Evolutionary conservation across 2,797 vertebrate species (phyloP).

Genomic region (Acanthurus tractus): DNA sequence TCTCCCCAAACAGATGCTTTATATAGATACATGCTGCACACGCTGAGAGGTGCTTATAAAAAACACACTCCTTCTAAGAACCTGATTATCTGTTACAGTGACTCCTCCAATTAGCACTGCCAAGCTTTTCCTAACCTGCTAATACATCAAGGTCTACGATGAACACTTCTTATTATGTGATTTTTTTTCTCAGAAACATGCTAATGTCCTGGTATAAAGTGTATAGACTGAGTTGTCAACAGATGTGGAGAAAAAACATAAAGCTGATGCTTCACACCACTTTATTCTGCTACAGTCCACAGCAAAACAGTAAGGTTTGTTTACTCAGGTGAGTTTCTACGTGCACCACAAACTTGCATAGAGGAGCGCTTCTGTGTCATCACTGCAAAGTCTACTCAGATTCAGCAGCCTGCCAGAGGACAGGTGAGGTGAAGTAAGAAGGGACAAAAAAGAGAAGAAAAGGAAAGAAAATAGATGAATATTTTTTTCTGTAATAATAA

Average conservation of each 20-base stretch:
- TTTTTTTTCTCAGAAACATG: not conserved
- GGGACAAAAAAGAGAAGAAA: not conserved
- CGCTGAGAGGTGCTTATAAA: not conserved
- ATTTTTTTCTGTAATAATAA: no score
- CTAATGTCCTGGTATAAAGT: not conserved
- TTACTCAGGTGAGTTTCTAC: conserved; percentile 10
- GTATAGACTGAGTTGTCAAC: not conserved
- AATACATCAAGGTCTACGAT: not conserved
- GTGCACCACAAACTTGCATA: not conserved
- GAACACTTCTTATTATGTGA: not conserved
- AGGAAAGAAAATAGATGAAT: not conserved
- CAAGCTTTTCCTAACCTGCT: not conserved
- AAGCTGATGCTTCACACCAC: conserved; percentile 42
- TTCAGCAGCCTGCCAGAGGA: conserved; percentile 43
- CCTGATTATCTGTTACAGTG: conserved; percentile 10
- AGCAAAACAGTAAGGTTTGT: conserved; percentile 23
- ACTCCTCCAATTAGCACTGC: conserved; percentile 12
- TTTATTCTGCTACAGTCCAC: conserved; percentile 62
- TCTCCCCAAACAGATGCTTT: conserved; percentile 53
- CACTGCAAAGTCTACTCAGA: conserved; percentile 42
- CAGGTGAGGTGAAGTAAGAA: not conserved
- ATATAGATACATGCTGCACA: conserved; percentile 28
- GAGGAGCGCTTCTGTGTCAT: not conserved
- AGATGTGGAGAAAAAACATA: not conserved
- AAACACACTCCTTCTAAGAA: not conserved